A percentile compares a stretch with the other conserved stretches of the same genome.
Conservation (phyloP, 2,113 vertebrate genomes). For the Nymphicus hollandicus region DNA sequence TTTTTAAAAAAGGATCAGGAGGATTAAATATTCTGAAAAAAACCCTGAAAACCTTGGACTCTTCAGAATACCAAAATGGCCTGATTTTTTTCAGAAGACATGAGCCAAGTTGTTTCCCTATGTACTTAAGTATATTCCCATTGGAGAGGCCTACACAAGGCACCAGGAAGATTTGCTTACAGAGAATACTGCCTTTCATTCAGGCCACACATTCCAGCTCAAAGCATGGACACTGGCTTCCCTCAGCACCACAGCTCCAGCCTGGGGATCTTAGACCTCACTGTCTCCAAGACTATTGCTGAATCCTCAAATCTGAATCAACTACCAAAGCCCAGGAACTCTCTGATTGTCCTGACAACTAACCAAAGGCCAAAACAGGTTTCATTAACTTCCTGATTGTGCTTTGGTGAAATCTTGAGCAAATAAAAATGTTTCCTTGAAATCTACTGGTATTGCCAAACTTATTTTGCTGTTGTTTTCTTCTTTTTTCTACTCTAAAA, state of each 20-base stretch:
- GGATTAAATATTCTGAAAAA: not conserved
- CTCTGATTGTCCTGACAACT: not conserved
- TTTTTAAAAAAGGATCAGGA: not conserved
- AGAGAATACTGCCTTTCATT: not conserved
- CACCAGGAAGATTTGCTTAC: not conserved
- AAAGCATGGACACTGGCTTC: not conserved
- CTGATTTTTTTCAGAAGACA: not conserved
- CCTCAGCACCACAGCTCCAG: not conserved
- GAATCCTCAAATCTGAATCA: not conserved
- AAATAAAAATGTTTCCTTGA: not conserved
- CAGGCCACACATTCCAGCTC: not conserved
- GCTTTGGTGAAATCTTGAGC: not conserved
- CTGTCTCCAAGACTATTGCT: not conserved
- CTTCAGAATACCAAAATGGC: not conserved
- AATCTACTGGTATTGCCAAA: not conserved
- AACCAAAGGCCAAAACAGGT: not conserved
- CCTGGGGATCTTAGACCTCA: not conserved
- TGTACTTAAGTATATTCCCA: not conserved
- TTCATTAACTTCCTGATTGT: not conserved
- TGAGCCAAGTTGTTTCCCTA: not conserved
- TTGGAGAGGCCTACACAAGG: not conserved
- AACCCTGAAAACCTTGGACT: not conserved
- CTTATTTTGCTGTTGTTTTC: fast-evolving
- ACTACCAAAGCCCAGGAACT: not conserved
- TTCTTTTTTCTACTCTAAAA: not conserved